phyloP scores from a whole-genome alignment of 2,888 invertebrate species.

The Andrena praecox region DNA sequence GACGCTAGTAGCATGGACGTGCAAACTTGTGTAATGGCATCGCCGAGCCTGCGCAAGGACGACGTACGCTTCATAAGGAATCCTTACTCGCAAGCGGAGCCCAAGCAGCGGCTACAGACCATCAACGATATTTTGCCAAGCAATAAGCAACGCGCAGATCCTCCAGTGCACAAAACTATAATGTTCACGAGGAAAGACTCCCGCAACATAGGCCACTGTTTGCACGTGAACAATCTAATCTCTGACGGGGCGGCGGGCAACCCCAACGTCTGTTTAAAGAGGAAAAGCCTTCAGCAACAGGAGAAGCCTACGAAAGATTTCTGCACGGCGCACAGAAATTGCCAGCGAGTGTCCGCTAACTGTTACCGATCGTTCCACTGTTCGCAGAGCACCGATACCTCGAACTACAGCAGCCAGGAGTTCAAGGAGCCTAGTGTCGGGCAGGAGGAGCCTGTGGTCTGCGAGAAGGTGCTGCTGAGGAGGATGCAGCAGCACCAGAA shows the following conservation, averaged over 20 bases:
- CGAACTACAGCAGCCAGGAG: constrained; percentile 13
- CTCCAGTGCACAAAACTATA: constrained; percentile 33
- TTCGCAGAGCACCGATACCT: neutral
- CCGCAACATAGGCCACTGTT: neutral
- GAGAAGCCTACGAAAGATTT: neutral
- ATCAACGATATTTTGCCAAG: neutral
- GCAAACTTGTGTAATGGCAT: constrained; percentile 6
- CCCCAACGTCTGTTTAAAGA: neutral
- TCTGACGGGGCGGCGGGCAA: neutral
- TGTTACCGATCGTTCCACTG: constrained; percentile 10
- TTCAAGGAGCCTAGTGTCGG: neutral
- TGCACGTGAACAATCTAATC: neutral
- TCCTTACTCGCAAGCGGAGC: neutral
- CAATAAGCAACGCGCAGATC: neutral
- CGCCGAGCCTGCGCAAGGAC: constrained; percentile 10
- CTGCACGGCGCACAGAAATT: constrained; percentile 6
- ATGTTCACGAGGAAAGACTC: constrained; percentile 52
- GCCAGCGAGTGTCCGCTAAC: neutral
- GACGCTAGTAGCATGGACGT: neutral
- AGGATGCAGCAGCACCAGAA: neutral
- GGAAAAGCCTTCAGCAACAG: constrained; percentile 4
- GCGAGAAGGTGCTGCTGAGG: constrained; percentile 23
- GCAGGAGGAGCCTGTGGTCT: constrained; percentile 11
- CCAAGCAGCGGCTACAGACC: neutral
- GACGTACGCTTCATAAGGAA: neutral